Evolutionary conservation across 2,888 invertebrate species (phyloP), one percentile per base, ranked within the genome.

Genomic region (Tachina lurida): DNA sequence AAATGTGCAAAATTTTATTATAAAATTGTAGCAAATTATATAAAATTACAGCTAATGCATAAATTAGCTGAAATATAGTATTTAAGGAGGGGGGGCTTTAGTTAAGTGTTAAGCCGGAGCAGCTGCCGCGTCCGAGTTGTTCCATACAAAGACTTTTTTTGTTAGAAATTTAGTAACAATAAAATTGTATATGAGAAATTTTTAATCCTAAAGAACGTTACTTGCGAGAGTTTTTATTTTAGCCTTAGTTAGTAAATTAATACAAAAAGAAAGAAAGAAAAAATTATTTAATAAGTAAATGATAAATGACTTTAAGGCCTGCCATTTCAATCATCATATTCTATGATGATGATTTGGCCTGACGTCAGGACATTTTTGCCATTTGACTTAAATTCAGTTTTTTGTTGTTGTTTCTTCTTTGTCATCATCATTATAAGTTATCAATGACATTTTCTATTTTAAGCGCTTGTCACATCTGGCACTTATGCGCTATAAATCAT

Each of bases 381-480:
- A 81, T 73, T 81, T 82, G 49, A 85, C 74, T 78, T 58, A n/a
- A 45, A 45, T 65, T 65, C 67, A 31, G n/a, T 19, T 15, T 52
- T 4, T 47, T 22, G 12, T 41, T 39, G 19, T 43, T 8, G 5
- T 2, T 41, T 31, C 22, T 49, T 47, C 58, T 39, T 75, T 80
- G 79, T 81, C 68, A 45, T 73, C 58, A 67, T 73, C 60, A 60
- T 77, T 52, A 60, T 31, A 31, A 31, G 31, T 73, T 68, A 78
- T 84, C 83, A 78, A 56, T 76, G 84, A 84, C 84, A 76, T 84
- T 84, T 79, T 83, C 13, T 77, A 67, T 56, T 83, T 83, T 86
- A 83, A 79, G 86, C 83, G 83, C 83, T 73, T 87, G 87, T 84
- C 84, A 86, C 87, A 88, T 85, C 88, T 87, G 87, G 85, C 87